Percentiles rank a stretch among this genome's conserved stretches.
These are phyloP conservation scores for Parauchenoglanis ngamensis DNA, from an alignment of 2,797 vertebrate genomes.

Conservation along the genomic window DNA sequence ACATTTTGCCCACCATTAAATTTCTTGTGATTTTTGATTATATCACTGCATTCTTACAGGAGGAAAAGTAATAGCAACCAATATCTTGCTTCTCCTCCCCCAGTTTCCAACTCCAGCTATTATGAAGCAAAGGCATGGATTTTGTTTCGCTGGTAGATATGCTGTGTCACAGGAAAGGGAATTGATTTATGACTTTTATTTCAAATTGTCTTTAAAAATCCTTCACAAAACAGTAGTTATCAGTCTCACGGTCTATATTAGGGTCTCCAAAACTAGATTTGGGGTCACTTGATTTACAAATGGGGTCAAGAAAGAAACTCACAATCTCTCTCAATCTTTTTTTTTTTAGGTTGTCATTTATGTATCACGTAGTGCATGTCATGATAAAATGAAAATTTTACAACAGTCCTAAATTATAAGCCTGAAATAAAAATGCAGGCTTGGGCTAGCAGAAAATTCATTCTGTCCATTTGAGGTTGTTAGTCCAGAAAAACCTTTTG, in stretches of 20 bases:
- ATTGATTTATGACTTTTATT: background rate
- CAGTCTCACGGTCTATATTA: background rate
- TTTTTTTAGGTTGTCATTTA: background rate
- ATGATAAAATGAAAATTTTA: background rate
- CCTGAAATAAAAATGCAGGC: background rate
- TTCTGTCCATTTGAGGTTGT: background rate
- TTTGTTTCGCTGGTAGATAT: background rate
- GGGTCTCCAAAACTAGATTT: background rate
- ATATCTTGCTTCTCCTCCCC: background rate
- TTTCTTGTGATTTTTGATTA: background rate
- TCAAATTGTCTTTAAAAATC: background rate
- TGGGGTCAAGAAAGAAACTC: background rate
- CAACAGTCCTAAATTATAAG: slow-evolving; percentile 2
- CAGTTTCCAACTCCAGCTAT: background rate
- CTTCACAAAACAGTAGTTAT: background rate
- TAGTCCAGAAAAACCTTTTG: background rate
- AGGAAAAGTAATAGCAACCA: background rate
- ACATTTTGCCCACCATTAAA: background rate
- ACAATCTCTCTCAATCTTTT: background rate
- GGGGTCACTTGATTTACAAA: background rate
- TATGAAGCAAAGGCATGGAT: background rate
- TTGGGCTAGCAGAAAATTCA: background rate
- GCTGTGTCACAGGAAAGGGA: background rate
- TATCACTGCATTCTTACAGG: background rate
- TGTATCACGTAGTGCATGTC: background rate